phyloP scores from a whole-genome alignment of 2,888 invertebrate species.

The Halictus quadricinctus region DNA sequence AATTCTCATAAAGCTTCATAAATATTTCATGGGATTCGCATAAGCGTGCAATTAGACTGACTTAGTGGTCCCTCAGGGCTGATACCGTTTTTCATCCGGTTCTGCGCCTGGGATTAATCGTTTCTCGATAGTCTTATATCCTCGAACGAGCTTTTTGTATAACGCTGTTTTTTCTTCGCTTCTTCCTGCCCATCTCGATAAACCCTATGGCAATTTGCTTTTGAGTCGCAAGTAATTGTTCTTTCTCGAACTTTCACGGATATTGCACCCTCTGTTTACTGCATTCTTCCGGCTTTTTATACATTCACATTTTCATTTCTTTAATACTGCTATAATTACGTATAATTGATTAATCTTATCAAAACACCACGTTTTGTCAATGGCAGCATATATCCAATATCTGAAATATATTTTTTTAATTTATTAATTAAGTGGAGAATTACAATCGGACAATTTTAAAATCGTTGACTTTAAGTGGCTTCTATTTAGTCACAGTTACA shows the following conservation, averaged over 20 bases:
- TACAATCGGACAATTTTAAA: no score
- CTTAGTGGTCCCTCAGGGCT: conserved; percentile 58
- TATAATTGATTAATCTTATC: neutral
- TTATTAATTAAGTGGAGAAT: no score
- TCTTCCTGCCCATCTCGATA: neutral
- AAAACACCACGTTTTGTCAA: neutral
- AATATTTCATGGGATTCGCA: conserved; percentile 72
- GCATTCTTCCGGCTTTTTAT: neutral
- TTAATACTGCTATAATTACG: neutral
- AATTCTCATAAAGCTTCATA: conserved; percentile 73
- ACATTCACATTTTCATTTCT: neutral
- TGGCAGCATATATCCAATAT: no score
- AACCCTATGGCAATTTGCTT: conserved; percentile 35
- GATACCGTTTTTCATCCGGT: conserved; percentile 62
- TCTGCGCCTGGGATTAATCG: conserved; percentile 47
- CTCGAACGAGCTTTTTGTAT: conserved; percentile 12
- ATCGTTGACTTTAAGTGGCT: no score
- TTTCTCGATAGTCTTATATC: conserved; percentile 57
- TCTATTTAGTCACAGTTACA: no score
- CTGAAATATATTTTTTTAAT: no score
- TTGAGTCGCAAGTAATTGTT: neutral
- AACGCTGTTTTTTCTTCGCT: neutral
- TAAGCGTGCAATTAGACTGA: conserved; percentile 72
- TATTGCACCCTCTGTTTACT: neutral
- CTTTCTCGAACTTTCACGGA: neutral